Evolutionary conservation across 1,140 invertebrate species (phyloP).

Genomic region (Musca domestica): DNA sequence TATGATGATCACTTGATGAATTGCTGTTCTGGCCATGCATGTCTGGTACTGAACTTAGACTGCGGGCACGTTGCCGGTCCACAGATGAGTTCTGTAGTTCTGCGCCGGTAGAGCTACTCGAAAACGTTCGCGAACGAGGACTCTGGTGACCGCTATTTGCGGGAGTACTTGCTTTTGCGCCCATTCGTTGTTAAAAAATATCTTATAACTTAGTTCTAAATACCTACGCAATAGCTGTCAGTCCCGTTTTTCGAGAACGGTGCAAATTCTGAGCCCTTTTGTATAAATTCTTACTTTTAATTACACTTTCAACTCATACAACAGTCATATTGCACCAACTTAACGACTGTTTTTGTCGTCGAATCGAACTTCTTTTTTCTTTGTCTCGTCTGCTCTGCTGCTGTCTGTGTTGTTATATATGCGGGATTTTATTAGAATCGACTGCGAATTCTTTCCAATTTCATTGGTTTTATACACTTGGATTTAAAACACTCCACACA

Average conservation of each 20-base stretch:
- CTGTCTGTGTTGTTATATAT: neutral
- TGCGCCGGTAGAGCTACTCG: slow-evolving; percentile 69
- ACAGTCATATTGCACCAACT: too few relatives aligned
- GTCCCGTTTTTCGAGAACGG: too few relatives aligned
- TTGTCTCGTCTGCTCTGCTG: neutral
- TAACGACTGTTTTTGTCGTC: too few relatives aligned
- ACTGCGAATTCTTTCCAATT: too few relatives aligned
- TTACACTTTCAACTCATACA: too few relatives aligned
- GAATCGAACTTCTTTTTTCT: neutral
- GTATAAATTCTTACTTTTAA: too few relatives aligned
- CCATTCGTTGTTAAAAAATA: slow-evolving; percentile 59
- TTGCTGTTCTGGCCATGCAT: slow-evolving; percentile 56
- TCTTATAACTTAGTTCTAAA: too few relatives aligned
- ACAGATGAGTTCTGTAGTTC: slow-evolving; percentile 55
- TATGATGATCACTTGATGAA: slow-evolving; percentile 19
- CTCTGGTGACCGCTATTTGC: slow-evolving; percentile 67
- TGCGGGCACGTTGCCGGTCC: slow-evolving; percentile 76
- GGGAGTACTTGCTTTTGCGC: slow-evolving; percentile 79
- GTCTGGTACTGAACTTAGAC: slow-evolving; percentile 79
- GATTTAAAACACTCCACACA: too few relatives aligned
- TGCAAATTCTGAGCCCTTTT: too few relatives aligned
- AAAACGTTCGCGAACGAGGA: slow-evolving; percentile 73
- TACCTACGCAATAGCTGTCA: too few relatives aligned
- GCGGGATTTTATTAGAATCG: too few relatives aligned
- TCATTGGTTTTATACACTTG: too few relatives aligned